Evolutionary conservation across 2,888 invertebrate species (phyloP), one percentile per base, ranked within the genome.

Genomic region (Pedicia rivosa): DNA sequence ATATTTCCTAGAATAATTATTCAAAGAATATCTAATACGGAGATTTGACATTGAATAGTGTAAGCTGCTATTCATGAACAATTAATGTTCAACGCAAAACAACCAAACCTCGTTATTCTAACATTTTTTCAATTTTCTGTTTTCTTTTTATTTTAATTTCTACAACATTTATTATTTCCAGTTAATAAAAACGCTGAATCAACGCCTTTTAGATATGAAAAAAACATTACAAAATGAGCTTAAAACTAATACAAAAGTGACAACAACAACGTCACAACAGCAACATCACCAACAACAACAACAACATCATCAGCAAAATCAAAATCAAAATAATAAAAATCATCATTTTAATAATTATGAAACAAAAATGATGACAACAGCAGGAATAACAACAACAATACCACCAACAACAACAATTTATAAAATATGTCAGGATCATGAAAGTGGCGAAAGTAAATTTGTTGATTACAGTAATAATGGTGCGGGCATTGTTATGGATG

Each of bases 191-290:
- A 76, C 82, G 13, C 70, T 90, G 50, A 87, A 91, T 57, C 82
- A 90, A 57, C 73, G 88, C 47, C 63, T 92, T 56, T 71, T 76
- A 14, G 91, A 92, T 54, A 75, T 92, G 70, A 88, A 90, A 57
- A 91, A 91, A 58, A 87, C 88, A 0, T 64, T 92, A 36, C 90
- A 92, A 53, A 71, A 81, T 44, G 91, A 92, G 60, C 63, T 92
- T 37, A 57, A 56, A 17, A 50, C 50, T 30, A 52, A 49, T 6
- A 51, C 48, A 37, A 37, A 27, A 15, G n/a, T n/a, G n/a, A n/a
- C 13, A 19, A 64, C 65, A 47, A 62, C 60, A 6, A 24, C 16
- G 25, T 30, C 10, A 25, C 16, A n/a, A n/a, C 3, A 26, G 25
- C 16, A 26, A 26, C 16, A 26, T 26, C 25, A 19, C 17, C n/a